A percentile compares a stretch with the other conserved stretches of the same genome.
Evolutionary conservation across 2,113 vertebrate species (phyloP).

Genomic region (Amblyopsis rosae): DNA sequence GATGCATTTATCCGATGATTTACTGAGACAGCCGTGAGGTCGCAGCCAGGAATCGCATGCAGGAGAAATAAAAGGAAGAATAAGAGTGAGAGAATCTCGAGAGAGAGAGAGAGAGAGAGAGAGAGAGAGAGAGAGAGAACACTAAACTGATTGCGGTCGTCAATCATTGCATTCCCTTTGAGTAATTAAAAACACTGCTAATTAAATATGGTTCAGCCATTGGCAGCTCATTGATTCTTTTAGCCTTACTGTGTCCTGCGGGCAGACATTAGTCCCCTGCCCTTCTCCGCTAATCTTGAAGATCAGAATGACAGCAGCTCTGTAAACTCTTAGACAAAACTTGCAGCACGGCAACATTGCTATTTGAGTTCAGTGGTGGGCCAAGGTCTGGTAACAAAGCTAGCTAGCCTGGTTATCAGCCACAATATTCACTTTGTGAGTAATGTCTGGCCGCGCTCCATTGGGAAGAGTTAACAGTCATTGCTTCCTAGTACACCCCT

Average conservation of each 20-base stretch:
- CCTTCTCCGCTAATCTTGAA: slow-evolving; percentile 10
- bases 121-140: slow-evolving; percentile 1
- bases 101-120: background rate
- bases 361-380: too few relatives aligned
- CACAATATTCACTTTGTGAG: too few relatives aligned
- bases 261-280: slow-evolving; percentile 18
- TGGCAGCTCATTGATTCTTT: slow-evolving; percentile 39
- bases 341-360: too few relatives aligned
- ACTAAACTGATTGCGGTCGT: slow-evolving; percentile 39
- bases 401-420: too few relatives aligned
- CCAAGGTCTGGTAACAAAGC: too few relatives aligned
- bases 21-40: background rate
- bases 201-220: slow-evolving; percentile 43
- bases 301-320: background rate
- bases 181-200: slow-evolving; percentile 53
- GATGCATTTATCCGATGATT: slow-evolving; percentile 15
- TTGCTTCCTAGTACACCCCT: too few relatives aligned
- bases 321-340: background rate
- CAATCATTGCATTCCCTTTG: slow-evolving; percentile 46
- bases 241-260: slow-evolving; percentile 16
- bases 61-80: slow-evolving; percentile 6
- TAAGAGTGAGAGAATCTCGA: background rate
- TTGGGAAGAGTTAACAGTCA: too few relatives aligned
- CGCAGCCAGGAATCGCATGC: slow-evolving; percentile 3
- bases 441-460: too few relatives aligned